These are phyloP conservation scores for Alcedo quadribrachys DNA, from an alignment of 2,797 vertebrate genomes.

Conservation along the genomic window DNA sequence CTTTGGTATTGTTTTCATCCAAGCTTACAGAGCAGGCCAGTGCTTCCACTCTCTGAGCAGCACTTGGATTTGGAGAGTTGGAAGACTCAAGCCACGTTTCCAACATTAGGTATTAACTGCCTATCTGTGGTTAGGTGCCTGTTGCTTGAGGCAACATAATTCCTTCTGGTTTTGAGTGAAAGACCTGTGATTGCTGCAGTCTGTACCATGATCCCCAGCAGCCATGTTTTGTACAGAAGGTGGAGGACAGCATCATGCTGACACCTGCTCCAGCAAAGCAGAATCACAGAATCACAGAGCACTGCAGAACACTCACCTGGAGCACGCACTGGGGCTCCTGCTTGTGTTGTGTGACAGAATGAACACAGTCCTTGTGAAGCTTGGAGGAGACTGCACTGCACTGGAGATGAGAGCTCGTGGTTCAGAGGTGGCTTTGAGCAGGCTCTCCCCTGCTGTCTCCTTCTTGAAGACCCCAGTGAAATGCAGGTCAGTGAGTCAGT, in stretches of 20 bases:
- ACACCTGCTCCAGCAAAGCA: not conserved
- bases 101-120: not conserved
- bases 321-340: not conserved
- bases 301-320: not conserved
- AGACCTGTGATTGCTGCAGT: not conserved
- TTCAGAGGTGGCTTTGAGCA: not conserved
- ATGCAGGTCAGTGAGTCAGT: not conserved
- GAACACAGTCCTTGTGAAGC: accelerated
- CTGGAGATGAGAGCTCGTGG: not conserved
- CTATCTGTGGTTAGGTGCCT: not conserved
- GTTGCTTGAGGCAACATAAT: not conserved
- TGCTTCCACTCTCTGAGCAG: not conserved
- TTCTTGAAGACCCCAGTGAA: not conserved
- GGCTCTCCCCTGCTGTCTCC: not conserved
- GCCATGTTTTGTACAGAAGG: not conserved
- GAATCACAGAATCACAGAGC: no score
- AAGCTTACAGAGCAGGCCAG: not conserved
- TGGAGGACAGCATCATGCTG: not conserved
- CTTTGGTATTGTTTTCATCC: not conserved
- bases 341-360: not conserved
- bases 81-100: not conserved
- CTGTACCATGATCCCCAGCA: not conserved
- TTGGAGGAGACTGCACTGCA: accelerated
- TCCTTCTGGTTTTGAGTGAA: not conserved
- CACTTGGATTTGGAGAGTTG: not conserved